phyloP scores from a whole-genome alignment of 1,140 invertebrate species.

The Bursaphelenchus mucronatus region DNA sequence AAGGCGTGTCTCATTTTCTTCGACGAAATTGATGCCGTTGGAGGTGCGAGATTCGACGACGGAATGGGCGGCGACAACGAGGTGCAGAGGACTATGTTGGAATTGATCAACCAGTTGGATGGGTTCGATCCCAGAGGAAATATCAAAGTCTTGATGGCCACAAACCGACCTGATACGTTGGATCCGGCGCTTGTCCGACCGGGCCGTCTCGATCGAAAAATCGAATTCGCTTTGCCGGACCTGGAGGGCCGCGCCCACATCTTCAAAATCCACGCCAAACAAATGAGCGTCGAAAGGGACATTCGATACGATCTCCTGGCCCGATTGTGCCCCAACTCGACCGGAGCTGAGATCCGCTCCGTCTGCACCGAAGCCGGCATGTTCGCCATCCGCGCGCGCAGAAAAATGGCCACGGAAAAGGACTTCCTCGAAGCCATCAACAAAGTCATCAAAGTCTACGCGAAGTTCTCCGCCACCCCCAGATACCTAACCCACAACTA shows the following conservation, averaged over 20 bases:
- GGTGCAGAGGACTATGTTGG: slow-evolving; percentile 97
- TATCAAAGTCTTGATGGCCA: slow-evolving; percentile 90
- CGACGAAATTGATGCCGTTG: slow-evolving; percentile 98
- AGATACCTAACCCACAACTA: slow-evolving; percentile 99
- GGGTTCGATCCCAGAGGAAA: slow-evolving; percentile 98
- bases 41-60: slow-evolving; percentile 66
- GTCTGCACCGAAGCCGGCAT: slow-evolving; percentile 87
- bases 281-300: slow-evolving; percentile 97
- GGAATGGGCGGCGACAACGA: slow-evolving; percentile 73
- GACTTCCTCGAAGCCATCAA: slow-evolving; percentile 99
- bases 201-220: slow-evolving; percentile 91
- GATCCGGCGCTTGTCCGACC: slow-evolving; percentile 97
- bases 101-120: slow-evolving; percentile 95
- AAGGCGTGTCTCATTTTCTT: slow-evolving; percentile 99
- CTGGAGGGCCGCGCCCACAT: slow-evolving; percentile 82
- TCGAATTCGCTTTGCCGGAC: slow-evolving; percentile 73
- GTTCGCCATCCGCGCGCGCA: slow-evolving; percentile 94
- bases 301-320: slow-evolving; percentile 95
- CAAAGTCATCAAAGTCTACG: slow-evolving; percentile 89
- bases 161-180: slow-evolving; percentile 94
- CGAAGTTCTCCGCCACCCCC: slow-evolving; percentile 95
- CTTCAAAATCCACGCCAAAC: slow-evolving; percentile 96
- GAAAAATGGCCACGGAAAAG: slow-evolving; percentile 98
- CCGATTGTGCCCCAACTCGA: slow-evolving; percentile 92
- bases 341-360: slow-evolving; percentile 64